Evolutionary conservation across 2,888 invertebrate species (phyloP).

Genomic region (Philaethria dido): DNA sequence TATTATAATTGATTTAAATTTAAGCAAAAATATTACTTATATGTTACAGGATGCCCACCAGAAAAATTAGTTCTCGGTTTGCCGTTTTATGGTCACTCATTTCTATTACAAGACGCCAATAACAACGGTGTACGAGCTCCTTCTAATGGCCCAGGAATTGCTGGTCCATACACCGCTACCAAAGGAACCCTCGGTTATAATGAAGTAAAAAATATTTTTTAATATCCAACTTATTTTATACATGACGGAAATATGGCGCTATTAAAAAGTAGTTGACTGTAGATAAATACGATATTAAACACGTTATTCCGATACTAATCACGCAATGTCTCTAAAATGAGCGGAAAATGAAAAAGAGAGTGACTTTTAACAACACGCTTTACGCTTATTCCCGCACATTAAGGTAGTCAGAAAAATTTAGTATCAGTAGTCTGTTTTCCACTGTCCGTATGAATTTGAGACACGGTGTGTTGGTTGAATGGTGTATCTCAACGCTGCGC

Average conservation of each 20-base stretch:
- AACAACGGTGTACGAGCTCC: conserved; percentile 81
- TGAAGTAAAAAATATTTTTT: conserved; percentile 75
- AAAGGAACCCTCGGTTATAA: conserved; percentile 89
- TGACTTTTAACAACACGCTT: no score
- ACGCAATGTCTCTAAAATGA: no score
- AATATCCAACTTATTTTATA: background rate
- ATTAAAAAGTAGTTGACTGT: no score
- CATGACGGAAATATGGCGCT: no score
- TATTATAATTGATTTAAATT: background rate
- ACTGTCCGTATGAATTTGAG: no score
- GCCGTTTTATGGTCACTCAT: conserved; percentile 88
- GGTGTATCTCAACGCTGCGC: no score
- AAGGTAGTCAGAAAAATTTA: no score
- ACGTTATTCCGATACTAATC: no score
- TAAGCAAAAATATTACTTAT: conserved; percentile 1
- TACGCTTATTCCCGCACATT: no score
- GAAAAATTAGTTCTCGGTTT: conserved; percentile 88
- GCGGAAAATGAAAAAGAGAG: no score
- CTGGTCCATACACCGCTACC: conserved; percentile 86
- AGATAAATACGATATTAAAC: background rate
- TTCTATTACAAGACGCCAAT: conserved; percentile 77
- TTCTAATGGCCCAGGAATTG: conserved; percentile 80
- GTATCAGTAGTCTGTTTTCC: no score
- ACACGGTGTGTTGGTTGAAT: no score
- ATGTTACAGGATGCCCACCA: conserved; percentile 64